A percentile compares a stretch with the other conserved stretches of the same genome.
phyloP scores from a whole-genome alignment of 1,140 invertebrate genomes.

The Drosophila sp. region DNA sequence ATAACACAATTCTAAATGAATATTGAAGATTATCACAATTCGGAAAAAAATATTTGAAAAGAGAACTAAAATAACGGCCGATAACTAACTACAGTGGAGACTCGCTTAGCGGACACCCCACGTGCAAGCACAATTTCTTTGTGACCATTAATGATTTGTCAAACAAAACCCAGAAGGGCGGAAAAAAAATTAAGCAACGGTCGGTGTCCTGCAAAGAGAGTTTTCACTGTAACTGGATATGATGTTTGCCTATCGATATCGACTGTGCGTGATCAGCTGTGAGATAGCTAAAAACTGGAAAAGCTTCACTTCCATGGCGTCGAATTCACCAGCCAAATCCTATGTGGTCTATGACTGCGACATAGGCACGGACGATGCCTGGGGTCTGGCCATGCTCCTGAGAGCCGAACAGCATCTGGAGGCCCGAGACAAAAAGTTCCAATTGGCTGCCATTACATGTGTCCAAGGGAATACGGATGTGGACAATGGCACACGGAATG shows the following conservation, averaged over 20 bases:
- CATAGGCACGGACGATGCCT: slow-evolving; percentile 87
- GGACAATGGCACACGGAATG: slow-evolving; percentile 85
- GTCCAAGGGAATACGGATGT: slow-evolving; percentile 86
- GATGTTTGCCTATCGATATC: slow-evolving; percentile 4
- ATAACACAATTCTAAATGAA: too few relatives aligned
- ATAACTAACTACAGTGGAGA: too few relatives aligned
- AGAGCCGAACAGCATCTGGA: slow-evolving; percentile 82
- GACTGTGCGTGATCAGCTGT: slow-evolving; percentile 1
- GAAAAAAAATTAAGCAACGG: neutral
- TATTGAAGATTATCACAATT: too few relatives aligned
- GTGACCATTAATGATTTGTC: too few relatives aligned
- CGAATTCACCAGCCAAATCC: neutral
- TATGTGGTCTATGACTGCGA: slow-evolving; percentile 86
- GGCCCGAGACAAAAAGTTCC: slow-evolving; percentile 52
- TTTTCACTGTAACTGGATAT: neutral
- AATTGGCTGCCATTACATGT: slow-evolving; percentile 86
- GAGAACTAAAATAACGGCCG: too few relatives aligned
- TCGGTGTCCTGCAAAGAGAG: neutral
- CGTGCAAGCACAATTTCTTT: too few relatives aligned
- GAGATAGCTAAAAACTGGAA: neutral
- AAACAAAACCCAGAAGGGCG: too few relatives aligned
- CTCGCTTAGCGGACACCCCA: too few relatives aligned
- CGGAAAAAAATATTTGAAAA: too few relatives aligned
- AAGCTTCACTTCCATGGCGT: neutral
- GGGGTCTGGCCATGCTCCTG: slow-evolving; percentile 85